phyloP scores from a whole-genome alignment of 2,888 invertebrate genomes.

The Yponomeuta cagnagella region DNA sequence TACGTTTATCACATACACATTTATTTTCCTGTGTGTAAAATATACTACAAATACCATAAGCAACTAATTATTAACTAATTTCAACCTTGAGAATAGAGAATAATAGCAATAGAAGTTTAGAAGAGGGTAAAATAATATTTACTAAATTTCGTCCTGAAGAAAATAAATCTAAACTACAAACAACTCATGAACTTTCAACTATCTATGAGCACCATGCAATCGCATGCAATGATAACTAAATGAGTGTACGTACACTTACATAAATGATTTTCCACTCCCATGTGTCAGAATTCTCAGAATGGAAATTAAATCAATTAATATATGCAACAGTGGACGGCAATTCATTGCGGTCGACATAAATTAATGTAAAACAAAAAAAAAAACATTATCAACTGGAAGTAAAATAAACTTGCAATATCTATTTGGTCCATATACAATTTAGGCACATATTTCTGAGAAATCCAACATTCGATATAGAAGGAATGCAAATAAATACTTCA shows the following conservation, averaged over 20 bases:
- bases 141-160: too few relatives aligned
- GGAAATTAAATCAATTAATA: neutral
- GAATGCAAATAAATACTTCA: slow-evolving; percentile 34
- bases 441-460: slow-evolving; percentile 42
- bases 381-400: neutral
- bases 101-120: slow-evolving; percentile 8
- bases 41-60: slow-evolving; percentile 42
- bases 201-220: neutral
- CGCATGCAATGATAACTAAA: neutral
- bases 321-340: slow-evolving; percentile 1
- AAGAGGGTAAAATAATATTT: neutral
- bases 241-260: neutral
- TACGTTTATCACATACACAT: slow-evolving; percentile 65
- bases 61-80: slow-evolving; percentile 28
- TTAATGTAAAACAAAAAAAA: slow-evolving; percentile 33
- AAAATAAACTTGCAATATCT: neutral
- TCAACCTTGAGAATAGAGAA: slow-evolving; percentile 23
- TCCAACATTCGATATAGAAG: slow-evolving; percentile 32
- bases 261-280: slow-evolving; percentile 13
- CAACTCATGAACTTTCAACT: neutral
- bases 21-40: slow-evolving; percentile 43
- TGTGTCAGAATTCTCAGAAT: slow-evolving; percentile 12
- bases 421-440: slow-evolving; percentile 23
- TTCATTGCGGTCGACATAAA: neutral
- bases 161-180: neutral